These are phyloP conservation scores for Meandrusa payeni DNA, from an alignment of 2,888 invertebrate genomes.

Conservation along the genomic window DNA sequence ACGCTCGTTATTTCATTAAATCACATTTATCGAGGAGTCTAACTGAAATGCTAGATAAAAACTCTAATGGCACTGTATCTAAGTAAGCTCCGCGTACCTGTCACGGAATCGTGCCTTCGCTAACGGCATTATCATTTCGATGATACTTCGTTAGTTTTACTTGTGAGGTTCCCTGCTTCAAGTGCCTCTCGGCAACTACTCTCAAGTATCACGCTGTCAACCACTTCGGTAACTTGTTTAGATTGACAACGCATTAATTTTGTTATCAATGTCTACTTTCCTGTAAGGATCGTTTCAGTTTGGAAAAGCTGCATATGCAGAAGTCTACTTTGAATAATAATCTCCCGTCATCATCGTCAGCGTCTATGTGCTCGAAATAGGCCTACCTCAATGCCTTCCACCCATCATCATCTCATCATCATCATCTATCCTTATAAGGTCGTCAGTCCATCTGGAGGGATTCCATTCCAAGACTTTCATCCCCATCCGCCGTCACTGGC, in stretches of 20 bases:
- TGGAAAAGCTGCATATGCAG: too few relatives aligned
- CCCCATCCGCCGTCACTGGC: too few relatives aligned
- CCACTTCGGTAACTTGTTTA: slow-evolving; percentile 9
- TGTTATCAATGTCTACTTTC: background rate
- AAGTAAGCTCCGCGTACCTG: slow-evolving; percentile 4
- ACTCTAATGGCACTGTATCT: slow-evolving; percentile 12
- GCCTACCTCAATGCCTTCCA: too few relatives aligned
- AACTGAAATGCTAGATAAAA: slow-evolving; percentile 19
- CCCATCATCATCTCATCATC: too few relatives aligned
- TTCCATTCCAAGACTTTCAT: too few relatives aligned
- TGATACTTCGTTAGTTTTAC: slow-evolving; percentile 16
- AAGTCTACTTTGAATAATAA: too few relatives aligned
- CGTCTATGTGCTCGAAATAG: too few relatives aligned
- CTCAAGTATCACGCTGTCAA: slow-evolving; percentile 7
- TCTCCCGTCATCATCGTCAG: too few relatives aligned
- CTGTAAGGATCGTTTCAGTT: too few relatives aligned
- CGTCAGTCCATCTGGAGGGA: too few relatives aligned
- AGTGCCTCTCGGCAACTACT: slow-evolving; percentile 11
- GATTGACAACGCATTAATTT: background rate
- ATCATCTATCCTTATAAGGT: too few relatives aligned
- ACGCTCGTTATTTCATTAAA: slow-evolving; percentile 10
- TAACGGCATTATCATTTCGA: slow-evolving; percentile 17
- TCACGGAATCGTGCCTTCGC: slow-evolving; percentile 21
- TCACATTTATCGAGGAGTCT: background rate
- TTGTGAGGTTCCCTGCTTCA: slow-evolving; percentile 3